A percentile compares a stretch with the other conserved stretches of the same genome.
Evolutionary conservation across 2,888 invertebrate genomes (phyloP).

Genomic region (Temnothorax rugatulus): DNA sequence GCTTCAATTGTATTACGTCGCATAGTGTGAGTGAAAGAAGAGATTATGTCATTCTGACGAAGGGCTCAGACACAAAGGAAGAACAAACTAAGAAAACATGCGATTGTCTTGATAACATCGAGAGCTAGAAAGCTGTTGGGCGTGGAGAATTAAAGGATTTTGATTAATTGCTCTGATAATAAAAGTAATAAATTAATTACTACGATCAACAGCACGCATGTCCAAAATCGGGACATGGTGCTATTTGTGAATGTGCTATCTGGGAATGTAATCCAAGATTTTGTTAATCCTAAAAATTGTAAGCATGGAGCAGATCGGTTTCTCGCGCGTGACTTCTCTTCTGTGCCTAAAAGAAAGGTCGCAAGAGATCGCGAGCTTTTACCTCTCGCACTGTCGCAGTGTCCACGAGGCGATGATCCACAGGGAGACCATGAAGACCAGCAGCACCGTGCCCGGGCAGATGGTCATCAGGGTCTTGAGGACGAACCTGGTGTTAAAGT

Average conservation of each 20-base stretch:
- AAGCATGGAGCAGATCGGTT: not conserved
- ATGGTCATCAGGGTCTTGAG: constrained; percentile 99
- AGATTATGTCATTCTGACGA: not conserved
- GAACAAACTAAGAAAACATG: not conserved
- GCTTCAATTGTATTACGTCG: not conserved
- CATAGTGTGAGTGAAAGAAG: not conserved
- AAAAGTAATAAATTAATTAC: not conserved
- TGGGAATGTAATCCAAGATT: not conserved
- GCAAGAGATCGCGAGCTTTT: constrained; percentile 78
- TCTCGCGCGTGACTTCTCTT: not conserved
- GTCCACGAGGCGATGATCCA: constrained; percentile 99
- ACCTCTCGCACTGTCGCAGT: constrained; percentile 99
- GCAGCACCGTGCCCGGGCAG: constrained; percentile 98
- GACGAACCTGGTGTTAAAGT: constrained; percentile 99
- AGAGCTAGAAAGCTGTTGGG: not conserved
- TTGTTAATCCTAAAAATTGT: not conserved
- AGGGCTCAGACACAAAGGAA: not conserved
- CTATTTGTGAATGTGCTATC: too few relatives aligned
- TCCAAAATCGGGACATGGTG: too few relatives aligned
- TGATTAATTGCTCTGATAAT: not conserved
- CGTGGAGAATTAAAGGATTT: not conserved
- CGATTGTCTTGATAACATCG: not conserved
- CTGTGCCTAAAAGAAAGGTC: too few relatives aligned
- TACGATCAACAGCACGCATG: too few relatives aligned
- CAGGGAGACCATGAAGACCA: constrained; percentile 99